phyloP scores from a whole-genome alignment of 2,113 vertebrate genomes.

The Salminus brasiliensis region DNA sequence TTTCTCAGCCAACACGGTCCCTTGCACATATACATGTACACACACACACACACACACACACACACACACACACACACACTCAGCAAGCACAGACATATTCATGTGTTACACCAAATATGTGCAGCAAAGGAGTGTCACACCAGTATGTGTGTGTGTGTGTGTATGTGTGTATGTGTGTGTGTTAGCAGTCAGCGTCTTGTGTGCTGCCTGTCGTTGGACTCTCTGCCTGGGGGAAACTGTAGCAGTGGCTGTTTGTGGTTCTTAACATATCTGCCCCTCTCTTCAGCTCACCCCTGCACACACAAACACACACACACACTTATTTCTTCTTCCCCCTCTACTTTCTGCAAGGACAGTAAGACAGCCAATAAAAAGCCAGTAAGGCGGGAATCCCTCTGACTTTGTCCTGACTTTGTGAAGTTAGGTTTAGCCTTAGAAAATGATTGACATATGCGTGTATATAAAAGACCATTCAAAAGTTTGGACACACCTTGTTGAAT shows the following conservation, averaged over 20 bases:
- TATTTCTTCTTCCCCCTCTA: not conserved
- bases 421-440: too few relatives aligned
- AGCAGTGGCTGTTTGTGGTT: constrained; percentile 79
- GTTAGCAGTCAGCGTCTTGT: constrained; percentile 35
- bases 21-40: constrained; percentile 16
- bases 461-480: too few relatives aligned
- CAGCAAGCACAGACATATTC: constrained; percentile 66
- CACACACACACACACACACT: constrained; percentile 65
- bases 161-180: constrained; percentile 28
- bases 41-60: constrained; percentile 29
- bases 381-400: too few relatives aligned
- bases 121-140: constrained; percentile 60
- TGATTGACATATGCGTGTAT: too few relatives aligned
- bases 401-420: too few relatives aligned
- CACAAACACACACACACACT: not conserved
- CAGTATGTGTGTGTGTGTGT: constrained; percentile 16
- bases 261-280: constrained; percentile 65
- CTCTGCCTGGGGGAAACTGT: constrained; percentile 64
- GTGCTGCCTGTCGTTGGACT: constrained; percentile 55
- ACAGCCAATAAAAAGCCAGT: too few relatives aligned
- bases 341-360: too few relatives aligned
- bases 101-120: constrained; percentile 70
- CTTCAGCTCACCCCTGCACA: constrained; percentile 16
- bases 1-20: constrained; percentile 21
- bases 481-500: too few relatives aligned